A percentile compares a stretch with the other conserved stretches of the same genome.
These are phyloP conservation scores for Stegana nigrithorax DNA, from an alignment of 2,888 invertebrate species.

Conservation along the genomic window DNA sequence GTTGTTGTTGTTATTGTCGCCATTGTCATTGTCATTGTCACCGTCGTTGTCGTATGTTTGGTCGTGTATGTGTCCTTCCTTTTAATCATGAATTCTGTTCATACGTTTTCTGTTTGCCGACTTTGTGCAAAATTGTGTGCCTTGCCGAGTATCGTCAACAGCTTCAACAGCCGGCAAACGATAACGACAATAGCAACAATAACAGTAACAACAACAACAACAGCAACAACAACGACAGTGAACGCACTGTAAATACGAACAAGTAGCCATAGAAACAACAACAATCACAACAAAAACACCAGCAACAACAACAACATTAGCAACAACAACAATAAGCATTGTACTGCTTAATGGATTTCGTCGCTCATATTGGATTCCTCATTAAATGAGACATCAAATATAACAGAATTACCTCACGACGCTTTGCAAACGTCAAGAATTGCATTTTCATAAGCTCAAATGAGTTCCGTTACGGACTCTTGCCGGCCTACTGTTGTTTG, in stretches of 20 bases:
- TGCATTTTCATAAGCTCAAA: too few species aligned
- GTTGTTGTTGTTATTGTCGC: not conserved
- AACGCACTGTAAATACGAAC: too few species aligned
- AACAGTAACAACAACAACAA: not conserved
- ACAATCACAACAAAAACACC: not conserved
- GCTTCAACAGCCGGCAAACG: too few species aligned
- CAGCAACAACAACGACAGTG: not conserved
- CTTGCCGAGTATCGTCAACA: too few species aligned
- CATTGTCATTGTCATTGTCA: not conserved
- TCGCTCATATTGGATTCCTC: conserved; percentile 45
- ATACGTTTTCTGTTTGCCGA: not conserved
- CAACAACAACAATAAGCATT: not conserved
- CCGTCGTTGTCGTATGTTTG: conserved; percentile 9
- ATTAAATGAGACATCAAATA: conserved; percentile 50
- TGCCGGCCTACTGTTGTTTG: too few species aligned
- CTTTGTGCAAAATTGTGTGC: too few species aligned
- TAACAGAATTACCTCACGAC: conserved; percentile 3
- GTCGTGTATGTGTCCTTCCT: conserved; percentile 18
- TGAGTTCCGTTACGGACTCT: too few species aligned
- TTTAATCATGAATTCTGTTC: conserved; percentile 1
- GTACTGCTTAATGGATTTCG: conserved; percentile 29
- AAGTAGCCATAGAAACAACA: not conserved
- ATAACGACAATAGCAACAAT: not conserved
- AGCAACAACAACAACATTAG: not conserved
- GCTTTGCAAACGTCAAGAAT: too few species aligned